phyloP scores from a whole-genome alignment of 2,113 vertebrate genomes.

The Rhagologus leucostigma region DNA sequence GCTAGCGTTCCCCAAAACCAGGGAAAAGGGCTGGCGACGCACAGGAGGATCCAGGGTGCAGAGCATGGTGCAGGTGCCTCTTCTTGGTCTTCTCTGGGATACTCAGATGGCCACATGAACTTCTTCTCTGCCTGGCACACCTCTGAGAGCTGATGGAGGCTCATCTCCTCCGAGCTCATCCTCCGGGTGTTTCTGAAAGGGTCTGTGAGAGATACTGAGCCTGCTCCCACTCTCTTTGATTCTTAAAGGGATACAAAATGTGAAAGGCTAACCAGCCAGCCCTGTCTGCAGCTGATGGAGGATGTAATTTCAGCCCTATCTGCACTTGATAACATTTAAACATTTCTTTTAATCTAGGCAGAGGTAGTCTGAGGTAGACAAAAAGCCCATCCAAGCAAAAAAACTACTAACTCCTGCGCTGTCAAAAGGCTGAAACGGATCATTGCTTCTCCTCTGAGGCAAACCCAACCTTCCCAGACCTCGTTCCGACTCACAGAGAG shows the following conservation, averaged over 20 bases:
- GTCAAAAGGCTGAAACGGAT: not conserved
- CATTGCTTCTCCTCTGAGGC: not conserved
- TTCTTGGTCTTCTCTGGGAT: not conserved
- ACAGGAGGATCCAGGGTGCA: not conserved
- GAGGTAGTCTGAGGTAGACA: not conserved
- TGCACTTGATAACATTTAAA: not conserved
- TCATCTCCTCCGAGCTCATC: not conserved
- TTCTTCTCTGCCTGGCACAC: not conserved
- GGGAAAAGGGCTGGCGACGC: not conserved
- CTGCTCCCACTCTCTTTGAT: not conserved
- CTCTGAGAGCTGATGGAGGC: not conserved
- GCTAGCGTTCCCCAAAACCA: fast-evolving
- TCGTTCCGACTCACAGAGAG: not conserved
- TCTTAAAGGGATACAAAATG: not conserved
- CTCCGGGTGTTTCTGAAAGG: not conserved
- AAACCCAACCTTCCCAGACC: not conserved
- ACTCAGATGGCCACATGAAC: not conserved
- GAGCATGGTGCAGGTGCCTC: not conserved
- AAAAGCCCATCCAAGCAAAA: not conserved
- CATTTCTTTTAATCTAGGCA: not conserved
- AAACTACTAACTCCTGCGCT: not conserved
- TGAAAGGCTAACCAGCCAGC: not conserved
- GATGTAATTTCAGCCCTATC: not conserved
- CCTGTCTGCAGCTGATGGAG: not conserved
- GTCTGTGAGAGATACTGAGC: not conserved